Evolutionary conservation across 2,113 vertebrate species (phyloP).

Genomic region (Pangasianodon gigas): DNA sequence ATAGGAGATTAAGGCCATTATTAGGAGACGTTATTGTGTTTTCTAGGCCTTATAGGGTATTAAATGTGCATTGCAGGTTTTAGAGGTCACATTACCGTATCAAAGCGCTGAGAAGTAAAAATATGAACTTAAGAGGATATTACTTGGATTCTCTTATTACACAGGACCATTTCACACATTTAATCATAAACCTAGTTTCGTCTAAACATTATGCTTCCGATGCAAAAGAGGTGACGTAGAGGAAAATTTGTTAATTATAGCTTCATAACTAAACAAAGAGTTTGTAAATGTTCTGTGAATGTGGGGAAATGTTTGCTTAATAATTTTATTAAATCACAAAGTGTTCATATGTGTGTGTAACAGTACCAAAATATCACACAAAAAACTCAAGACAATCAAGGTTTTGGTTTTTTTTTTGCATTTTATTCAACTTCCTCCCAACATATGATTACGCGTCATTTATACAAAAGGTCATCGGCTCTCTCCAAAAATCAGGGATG

Average conservation of each 20-base stretch:
- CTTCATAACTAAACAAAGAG: neutral
- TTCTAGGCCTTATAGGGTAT: neutral
- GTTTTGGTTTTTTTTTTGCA: neutral
- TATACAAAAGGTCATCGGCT: constrained; percentile 34
- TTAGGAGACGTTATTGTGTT: neutral
- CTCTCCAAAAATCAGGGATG: constrained; percentile 10
- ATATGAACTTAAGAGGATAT: neutral
- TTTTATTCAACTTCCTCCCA: constrained; percentile 17
- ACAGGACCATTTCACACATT: neutral
- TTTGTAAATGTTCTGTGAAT: neutral
- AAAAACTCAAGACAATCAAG: neutral
- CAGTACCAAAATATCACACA: neutral
- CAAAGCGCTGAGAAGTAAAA: neutral
- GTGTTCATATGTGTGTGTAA: neutral
- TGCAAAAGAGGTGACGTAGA: neutral
- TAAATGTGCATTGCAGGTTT: neutral
- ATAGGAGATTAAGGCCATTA: neutral
- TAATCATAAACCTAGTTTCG: neutral
- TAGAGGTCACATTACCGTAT: neutral
- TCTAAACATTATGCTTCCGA: neutral
- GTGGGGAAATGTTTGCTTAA: neutral
- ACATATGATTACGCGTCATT: neutral
- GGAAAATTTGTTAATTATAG: neutral
- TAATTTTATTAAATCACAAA: neutral
- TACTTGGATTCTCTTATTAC: neutral